phyloP scores from a whole-genome alignment of 1,140 invertebrate genomes.

The Bombus confusus region DNA sequence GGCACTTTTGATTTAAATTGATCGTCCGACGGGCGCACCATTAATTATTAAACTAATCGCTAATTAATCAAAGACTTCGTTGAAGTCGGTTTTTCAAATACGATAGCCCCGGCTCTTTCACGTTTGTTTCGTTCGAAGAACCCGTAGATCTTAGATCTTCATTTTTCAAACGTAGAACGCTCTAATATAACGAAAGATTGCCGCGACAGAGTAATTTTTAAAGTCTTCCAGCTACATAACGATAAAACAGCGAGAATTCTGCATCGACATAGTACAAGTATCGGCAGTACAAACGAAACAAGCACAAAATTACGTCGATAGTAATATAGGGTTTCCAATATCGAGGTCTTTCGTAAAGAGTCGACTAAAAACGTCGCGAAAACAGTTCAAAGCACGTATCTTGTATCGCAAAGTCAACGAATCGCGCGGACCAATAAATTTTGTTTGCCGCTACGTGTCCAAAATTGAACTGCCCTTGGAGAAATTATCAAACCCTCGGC shows the following conservation, averaged over 20 bases:
- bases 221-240: too few species aligned
- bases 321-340: too few species aligned
- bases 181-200: too few species aligned
- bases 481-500: background rate
- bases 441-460: background rate
- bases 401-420: too few species aligned
- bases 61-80: constrained; percentile 18
- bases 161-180: background rate
- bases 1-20: constrained; percentile 9
- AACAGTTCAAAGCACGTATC: too few species aligned
- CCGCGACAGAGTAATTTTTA: too few species aligned
- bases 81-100: background rate
- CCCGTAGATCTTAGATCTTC: background rate
- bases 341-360: too few species aligned
- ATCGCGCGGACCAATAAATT: background rate
- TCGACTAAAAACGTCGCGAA: too few species aligned
- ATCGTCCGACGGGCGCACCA: background rate
- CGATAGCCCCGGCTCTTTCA: background rate
- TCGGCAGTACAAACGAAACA: background rate
- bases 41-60: constrained; percentile 24
- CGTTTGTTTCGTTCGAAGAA: too few species aligned
- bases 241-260: too few species aligned
- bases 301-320: background rate
- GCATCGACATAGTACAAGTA: background rate
- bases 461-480: background rate